phyloP scores from a whole-genome alignment of 2,888 invertebrate genomes.

The Lymantria monacha region DNA sequence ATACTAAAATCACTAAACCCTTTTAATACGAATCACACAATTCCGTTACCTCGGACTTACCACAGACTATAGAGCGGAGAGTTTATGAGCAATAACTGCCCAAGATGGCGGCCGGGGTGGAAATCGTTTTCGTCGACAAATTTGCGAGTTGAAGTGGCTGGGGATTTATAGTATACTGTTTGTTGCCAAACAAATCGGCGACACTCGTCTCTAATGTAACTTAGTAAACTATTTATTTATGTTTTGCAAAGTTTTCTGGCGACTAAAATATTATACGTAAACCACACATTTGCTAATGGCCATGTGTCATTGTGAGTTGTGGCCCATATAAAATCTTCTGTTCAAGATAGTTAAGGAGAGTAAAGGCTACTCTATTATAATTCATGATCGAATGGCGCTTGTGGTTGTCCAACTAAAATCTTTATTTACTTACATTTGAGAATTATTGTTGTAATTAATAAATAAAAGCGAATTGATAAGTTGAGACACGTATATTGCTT shows the following conservation, averaged over 20 bases:
- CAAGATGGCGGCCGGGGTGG: conserved; percentile 53
- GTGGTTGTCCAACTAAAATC: no score
- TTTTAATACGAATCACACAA: conserved; percentile 16
- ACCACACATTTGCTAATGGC: conserved; percentile 13
- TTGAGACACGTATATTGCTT: no score
- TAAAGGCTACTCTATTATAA: no score
- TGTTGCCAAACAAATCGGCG: conserved; percentile 33
- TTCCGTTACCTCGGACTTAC: conserved; percentile 19
- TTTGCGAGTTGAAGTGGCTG: conserved; percentile 34
- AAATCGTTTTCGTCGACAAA: conserved; percentile 47
- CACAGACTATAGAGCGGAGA: conserved; percentile 25
- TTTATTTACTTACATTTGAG: no score
- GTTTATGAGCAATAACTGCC: conserved; percentile 58
- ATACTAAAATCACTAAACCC: not conserved
- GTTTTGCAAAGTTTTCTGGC: conserved; percentile 30
- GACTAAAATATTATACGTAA: conserved; percentile 17
- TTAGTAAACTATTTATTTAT: conserved; percentile 33
- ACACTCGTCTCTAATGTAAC: conserved; percentile 19
- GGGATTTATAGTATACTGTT: conserved; percentile 37
- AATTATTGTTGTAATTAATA: no score
- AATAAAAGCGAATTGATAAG: no score
- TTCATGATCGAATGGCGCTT: no score
- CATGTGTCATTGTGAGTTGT: conserved; percentile 5
- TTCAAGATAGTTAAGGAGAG: no score
- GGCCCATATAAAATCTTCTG: not conserved